These are phyloP conservation scores for Indicator indicator DNA, from an alignment of 2,113 vertebrate species.

Conservation along the genomic window DNA sequence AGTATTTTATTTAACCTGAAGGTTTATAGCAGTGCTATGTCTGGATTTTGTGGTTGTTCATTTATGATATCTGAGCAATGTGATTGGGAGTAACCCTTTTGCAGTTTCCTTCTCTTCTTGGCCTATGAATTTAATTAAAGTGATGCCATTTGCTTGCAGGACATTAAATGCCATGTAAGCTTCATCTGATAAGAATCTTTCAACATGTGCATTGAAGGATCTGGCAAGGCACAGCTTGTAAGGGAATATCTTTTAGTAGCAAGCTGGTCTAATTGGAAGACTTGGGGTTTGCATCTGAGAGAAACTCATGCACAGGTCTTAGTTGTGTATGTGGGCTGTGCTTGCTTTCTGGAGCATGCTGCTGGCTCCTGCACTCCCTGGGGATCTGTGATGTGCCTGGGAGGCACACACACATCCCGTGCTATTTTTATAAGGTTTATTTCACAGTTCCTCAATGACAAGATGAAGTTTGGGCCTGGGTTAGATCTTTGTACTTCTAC, in stretches of 20 bases:
- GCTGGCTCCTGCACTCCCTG: neutral
- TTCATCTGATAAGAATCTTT: neutral
- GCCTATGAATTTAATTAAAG: neutral
- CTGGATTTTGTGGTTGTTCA: neutral
- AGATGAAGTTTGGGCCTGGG: neutral
- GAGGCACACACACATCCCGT: neutral
- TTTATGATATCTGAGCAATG: neutral
- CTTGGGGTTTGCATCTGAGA: neutral
- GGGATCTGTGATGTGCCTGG: neutral
- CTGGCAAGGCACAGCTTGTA: neutral
- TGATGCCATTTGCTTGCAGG: neutral
- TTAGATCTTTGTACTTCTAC: neutral
- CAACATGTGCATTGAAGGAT: neutral
- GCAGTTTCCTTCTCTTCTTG: neutral
- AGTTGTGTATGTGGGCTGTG: rapidly evolving
- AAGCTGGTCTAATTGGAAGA: neutral
- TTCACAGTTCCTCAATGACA: neutral
- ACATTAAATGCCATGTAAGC: neutral
- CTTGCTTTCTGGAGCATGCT: neutral
- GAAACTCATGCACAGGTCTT: neutral
- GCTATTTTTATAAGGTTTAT: constrained; percentile 1
- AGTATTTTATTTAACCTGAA: constrained; percentile 48
- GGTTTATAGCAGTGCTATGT: neutral
- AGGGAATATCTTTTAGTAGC: neutral
- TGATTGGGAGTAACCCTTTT: neutral